phyloP scores from a whole-genome alignment of 2,888 invertebrate species.

The Acanthopleura granulata region DNA sequence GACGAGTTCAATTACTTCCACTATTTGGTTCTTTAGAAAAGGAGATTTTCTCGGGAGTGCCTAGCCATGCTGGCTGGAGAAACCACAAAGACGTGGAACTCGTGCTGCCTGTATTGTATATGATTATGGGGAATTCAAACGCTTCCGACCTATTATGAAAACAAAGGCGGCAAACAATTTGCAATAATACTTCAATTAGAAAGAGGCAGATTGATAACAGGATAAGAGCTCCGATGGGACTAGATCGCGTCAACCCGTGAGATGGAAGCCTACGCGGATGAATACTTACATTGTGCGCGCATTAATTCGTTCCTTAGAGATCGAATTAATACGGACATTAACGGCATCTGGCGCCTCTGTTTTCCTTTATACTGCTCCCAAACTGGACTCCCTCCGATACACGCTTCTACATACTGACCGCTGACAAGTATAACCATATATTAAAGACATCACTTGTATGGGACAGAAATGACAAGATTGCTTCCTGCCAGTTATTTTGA shows the following conservation, averaged over 20 bases:
- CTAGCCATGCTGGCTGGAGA: not conserved
- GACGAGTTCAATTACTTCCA: slow-evolving; percentile 13
- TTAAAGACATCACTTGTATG: too few species aligned
- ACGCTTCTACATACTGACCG: too few species aligned
- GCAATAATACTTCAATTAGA: slow-evolving; percentile 16
- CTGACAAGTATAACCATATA: too few species aligned
- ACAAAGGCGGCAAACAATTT: not conserved
- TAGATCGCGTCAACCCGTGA: not conserved
- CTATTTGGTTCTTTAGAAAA: not conserved
- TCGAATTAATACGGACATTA: slow-evolving; percentile 1
- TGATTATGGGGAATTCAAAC: slow-evolving; percentile 6
- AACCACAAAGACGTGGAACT: slow-evolving; percentile 2
- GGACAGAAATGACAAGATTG: too few species aligned
- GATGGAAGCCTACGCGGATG: not conserved
- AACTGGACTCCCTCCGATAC: too few species aligned
- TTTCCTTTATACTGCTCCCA: too few species aligned
- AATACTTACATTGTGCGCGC: slow-evolving; percentile 14
- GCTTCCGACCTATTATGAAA: not conserved
- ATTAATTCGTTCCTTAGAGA: not conserved
- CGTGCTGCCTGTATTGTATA: not conserved
- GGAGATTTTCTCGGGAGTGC: not conserved
- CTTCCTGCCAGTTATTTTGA: too few species aligned
- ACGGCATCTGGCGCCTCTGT: not conserved
- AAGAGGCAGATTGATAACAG: not conserved
- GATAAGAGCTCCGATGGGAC: slow-evolving; percentile 3